phyloP scores from a whole-genome alignment of 1,140 invertebrate species.

The Panulirus ornatus region DNA sequence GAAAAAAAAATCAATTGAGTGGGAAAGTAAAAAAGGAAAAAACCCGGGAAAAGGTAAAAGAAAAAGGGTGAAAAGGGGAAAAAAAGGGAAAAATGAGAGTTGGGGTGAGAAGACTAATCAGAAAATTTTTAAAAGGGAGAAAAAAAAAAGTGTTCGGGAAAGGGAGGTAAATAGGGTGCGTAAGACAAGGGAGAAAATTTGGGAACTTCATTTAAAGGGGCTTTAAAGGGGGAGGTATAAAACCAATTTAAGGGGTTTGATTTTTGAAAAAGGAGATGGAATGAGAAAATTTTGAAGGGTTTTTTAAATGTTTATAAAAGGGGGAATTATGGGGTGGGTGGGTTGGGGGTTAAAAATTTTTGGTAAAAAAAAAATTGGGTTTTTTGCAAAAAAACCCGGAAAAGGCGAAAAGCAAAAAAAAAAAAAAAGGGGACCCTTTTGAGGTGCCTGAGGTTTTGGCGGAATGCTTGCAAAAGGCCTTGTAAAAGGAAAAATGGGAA shows the following conservation, averaged over 20 bases:
- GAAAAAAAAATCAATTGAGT: not conserved
- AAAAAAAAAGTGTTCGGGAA: too few relatives aligned
- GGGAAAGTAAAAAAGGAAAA: not conserved
- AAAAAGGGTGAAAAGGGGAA: not conserved
- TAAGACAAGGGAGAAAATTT: not conserved
- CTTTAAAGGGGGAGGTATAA: not conserved
- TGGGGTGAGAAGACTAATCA: not conserved
- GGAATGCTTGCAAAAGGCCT: too few relatives aligned
- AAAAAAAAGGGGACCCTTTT: not conserved
- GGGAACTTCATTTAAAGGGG: not conserved
- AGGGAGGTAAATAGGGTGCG: too few relatives aligned
- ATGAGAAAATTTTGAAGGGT: not conserved
- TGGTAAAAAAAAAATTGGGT: not conserved
- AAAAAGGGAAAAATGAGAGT: too few relatives aligned
- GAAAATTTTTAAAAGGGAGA: not conserved
- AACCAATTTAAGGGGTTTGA: too few relatives aligned
- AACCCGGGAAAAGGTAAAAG: not conserved
- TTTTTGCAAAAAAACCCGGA: not conserved
- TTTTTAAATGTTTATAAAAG: not conserved
- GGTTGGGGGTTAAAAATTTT: not conserved
- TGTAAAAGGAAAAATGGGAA: too few relatives aligned
- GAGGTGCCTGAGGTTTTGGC: too few relatives aligned
- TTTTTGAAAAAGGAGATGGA: not conserved
- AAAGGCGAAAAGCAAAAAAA: not conserved
- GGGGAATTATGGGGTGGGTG: not conserved